Evolutionary conservation across 2,888 invertebrate species (phyloP).

Genomic region (Germaria angustata): DNA sequence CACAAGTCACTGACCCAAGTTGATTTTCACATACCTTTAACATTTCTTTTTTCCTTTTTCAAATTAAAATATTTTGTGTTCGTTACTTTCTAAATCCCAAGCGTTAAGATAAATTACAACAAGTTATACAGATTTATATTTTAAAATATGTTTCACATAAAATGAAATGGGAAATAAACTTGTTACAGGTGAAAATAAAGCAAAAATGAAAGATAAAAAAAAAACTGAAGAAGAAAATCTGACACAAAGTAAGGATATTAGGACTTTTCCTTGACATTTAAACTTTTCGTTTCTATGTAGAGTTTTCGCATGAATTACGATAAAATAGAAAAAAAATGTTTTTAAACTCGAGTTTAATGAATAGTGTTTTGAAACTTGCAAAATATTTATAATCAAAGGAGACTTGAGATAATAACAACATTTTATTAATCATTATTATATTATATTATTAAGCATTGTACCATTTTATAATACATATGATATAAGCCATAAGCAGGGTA

Average conservation of each 20-base stretch:
- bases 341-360: no score
- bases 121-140: constrained; percentile 53
- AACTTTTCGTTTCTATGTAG: constrained; percentile 1
- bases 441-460: no score
- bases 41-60: constrained; percentile 12
- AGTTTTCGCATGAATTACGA: neutral
- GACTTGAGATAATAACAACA: no score
- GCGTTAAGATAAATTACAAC: constrained; percentile 64
- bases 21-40: constrained; percentile 40
- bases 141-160: constrained; percentile 42
- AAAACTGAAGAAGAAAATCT: neutral
- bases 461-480: no score
- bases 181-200: constrained; percentile 36
- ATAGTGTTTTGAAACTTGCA: no score
- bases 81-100: constrained; percentile 60
- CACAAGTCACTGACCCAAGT: constrained; percentile 59
- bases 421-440: no score
- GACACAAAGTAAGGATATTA: constrained; percentile 26
- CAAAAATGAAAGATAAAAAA: neutral
- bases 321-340: neutral
- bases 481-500: no score
- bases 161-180: neutral
- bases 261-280: neutral
- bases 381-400: no score
- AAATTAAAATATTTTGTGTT: constrained; percentile 53